Evolutionary conservation across 2,888 invertebrate species (phyloP), one percentile per base, ranked within the genome.

Genomic region (Limnephilus marmoratus): DNA sequence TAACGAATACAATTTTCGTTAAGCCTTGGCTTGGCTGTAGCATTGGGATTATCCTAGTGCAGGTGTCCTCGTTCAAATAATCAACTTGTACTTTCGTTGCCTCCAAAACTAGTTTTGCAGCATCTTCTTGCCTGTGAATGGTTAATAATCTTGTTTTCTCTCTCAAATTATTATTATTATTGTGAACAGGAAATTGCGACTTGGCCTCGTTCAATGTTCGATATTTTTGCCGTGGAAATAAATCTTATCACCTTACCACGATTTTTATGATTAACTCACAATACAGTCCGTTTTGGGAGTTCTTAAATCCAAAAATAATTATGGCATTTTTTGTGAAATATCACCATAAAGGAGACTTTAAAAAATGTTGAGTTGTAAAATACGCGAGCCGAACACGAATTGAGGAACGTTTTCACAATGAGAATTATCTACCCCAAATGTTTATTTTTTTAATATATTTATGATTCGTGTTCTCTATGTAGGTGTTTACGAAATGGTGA

Each of bases 21-120:
- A 7, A 68, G n/a, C 68, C 68, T 83, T 37, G 37, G 9, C 18
- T 83, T 37, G 37, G 37, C 11, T 37, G 34, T 83, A 34, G 83
- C 83, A 83, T 83, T 31, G 24, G 37, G 83, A 34, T 83, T 83
- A 37, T 83, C 83, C 34, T 34, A 24, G 37, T 34, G 37, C 68
- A 24, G 68, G 68, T 41, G 37, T 41, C 83, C 83, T 83, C 37
- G 34, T 83, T 83, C 15, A 83, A 83, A 37, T 83, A 83, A 83
- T 37, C n/a, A 86, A 86, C 86, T 86, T 86, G 86, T 86, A 86
- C 86, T 86, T 86, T 86, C 86, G 49, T 86, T 86, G 45, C 29
- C n/a, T 29, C 45, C 29, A 49, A 86, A 86, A 86, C 86, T 49
- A 13, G 86, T 86, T 86, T 86, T 49, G 41, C 86, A 41, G 45